Evolutionary conservation across 2,888 invertebrate genomes (phyloP).

Genomic region (Bibio marci): DNA sequence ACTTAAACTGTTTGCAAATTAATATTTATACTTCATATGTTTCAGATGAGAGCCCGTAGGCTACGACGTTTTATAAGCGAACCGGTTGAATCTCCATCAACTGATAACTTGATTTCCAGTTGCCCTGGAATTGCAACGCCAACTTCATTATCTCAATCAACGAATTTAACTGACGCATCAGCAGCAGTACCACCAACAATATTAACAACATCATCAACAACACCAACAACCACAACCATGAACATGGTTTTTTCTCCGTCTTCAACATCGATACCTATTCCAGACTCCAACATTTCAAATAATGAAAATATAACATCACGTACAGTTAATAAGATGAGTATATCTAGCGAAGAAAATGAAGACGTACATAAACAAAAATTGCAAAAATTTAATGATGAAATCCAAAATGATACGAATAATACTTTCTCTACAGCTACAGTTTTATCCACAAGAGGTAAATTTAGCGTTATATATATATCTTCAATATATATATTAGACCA

Average conservation of each 20-base stretch:
- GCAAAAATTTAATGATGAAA: conserved; percentile 5
- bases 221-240: neutral
- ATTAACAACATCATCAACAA: neutral
- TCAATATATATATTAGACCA: too few species aligned
- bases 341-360: conserved; percentile 25
- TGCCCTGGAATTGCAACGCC: neutral
- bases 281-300: neutral
- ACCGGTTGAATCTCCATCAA: neutral
- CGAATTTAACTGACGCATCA: too few species aligned
- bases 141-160: too few species aligned
- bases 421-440: too few species aligned
- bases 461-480: too few species aligned
- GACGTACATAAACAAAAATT: conserved; percentile 13
- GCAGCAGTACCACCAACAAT: too few species aligned
- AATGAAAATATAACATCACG: neutral
- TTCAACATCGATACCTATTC: neutral
- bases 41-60: conserved; percentile 11
- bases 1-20: neutral
- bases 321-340: too few species aligned
- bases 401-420: neutral
- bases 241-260: neutral
- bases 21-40: neutral
- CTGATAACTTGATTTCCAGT: neutral
- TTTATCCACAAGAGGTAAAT: too few species aligned
- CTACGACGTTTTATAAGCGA: conserved; percentile 8